Base-by-base conservation (phyloP, 92 coral and sea anemone genomes). In the Parazoanthus atlanticus region DNA sequence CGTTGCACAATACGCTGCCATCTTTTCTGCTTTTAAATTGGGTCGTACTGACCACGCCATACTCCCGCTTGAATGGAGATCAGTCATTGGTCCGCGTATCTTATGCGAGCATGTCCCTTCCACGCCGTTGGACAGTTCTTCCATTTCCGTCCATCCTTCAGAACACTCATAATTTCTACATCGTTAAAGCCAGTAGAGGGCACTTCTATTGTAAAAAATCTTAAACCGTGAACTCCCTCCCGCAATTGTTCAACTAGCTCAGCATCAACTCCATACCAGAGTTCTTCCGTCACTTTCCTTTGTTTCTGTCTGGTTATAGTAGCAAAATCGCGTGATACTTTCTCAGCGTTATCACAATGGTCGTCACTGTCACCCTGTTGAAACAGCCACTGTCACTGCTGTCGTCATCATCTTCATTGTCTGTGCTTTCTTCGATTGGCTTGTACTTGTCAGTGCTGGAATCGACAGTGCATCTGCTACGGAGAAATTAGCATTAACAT, bases 91-190 rank as follows among this genome's bases (percentile, higher is more conserved):
- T 93, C 84, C 26, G 91, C 93, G 80, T 81, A 90, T 32, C 90
- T 74, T n/a, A 88, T 91, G 17, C 86, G 84, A 25, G 49, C 36
- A 38, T 81, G 92, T 0, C 93, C 69, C 25, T 79, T 88, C 95
- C 95, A 93, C 29, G 21, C 56, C 4, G 93, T 88, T 1, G 89
- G 92, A 88, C 93, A 88, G 78, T 88, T 93, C 41, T 85, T 81
- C 92, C 92, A 93, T 81, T 88, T 84, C 33, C 90, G 72, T 29
- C 92, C 93, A 88, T 93, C 93, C 49, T 56, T 75, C 8, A 69
- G 85, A 23, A 76, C 15, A 28, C 43, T n/a, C 75, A 19, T 29
- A 41, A 49, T 8, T 56, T 73, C 73, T 6, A 58, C 32, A 54
- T 74, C 58, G 6, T 40, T 26, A 56, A 30, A 8, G 0, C 32